Percentiles rank a stretch among this genome's conserved stretches.
These are phyloP conservation scores for Anoplolepis gracilipes DNA, from an alignment of 1,140 invertebrate genomes.

Conservation along the genomic window DNA sequence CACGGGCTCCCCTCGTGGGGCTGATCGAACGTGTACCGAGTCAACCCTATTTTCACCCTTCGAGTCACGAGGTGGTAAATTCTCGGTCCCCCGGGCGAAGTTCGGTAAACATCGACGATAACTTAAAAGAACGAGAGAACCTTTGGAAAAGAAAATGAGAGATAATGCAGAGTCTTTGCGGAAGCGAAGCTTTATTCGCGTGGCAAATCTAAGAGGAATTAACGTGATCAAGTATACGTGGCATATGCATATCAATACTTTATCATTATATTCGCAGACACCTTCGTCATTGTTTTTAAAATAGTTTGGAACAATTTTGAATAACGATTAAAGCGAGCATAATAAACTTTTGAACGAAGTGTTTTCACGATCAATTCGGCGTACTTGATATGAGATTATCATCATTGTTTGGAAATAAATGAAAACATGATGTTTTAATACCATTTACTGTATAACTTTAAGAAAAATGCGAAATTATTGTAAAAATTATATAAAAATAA, in stretches of 20 bases:
- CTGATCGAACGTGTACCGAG: constrained; percentile 70
- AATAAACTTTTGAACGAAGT: constrained; percentile 6
- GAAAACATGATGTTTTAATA: neutral
- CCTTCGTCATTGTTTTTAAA: constrained; percentile 24
- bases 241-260: neutral
- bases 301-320: neutral
- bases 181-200: constrained; percentile 8
- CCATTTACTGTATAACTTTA: neutral
- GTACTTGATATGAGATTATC: neutral
- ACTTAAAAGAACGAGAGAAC: constrained; percentile 22
- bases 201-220: constrained; percentile 34
- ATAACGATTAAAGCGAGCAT: neutral
- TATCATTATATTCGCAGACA: neutral
- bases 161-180: constrained; percentile 18
- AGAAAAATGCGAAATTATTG: neutral
- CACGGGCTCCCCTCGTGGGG: constrained; percentile 32
- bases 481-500: neutral
- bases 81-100: constrained; percentile 51
- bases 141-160: constrained; percentile 20
- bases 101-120: constrained; percentile 69
- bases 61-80: constrained; percentile 58
- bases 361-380: neutral
- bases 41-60: constrained; percentile 63
- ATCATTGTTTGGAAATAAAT: neutral
- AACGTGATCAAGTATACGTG: constrained; percentile 23